Evolutionary conservation across 2,797 vertebrate genomes (phyloP), one percentile per base, ranked within the genome.

Genomic region (Anomalospiza imberbis): DNA sequence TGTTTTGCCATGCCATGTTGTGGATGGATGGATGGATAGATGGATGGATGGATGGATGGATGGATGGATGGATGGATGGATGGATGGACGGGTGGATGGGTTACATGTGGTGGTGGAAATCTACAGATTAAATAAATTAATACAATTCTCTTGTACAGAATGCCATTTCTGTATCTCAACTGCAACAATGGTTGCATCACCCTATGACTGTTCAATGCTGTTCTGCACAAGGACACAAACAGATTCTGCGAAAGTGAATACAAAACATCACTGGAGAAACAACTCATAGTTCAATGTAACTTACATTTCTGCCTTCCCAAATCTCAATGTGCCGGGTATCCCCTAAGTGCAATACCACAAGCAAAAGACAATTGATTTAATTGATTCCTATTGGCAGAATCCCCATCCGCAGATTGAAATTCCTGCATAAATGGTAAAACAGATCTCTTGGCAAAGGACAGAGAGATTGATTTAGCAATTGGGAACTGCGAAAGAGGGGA

Each of bases 371-470:
- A 79, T 55, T 60, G 70, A 34, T 91, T 87, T 91, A 94, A 96
- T 93, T 95, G 88, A 88, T 91, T 96, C 80, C 71, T 73, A 86
- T 44, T 94, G 94, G 63, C 89, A 79, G 66, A 93, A 50, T 81
- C 76, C 45, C 55, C 85, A 74, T 62, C 45, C 53, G 31, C 45
- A 91, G 63, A 92, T 40, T 93, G 79, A 85, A 94, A 86, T 90
- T 84, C 83, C 87, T 82, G 53, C 57, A 54, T 91, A 90, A 96
- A 95, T 70, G 38, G 60, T 91, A 94, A 93, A 96, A 88, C 94
- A 97, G 91, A 95, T 83, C 38, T 88, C 77, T 90, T 94, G 94
- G 92, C 89, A 94, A 88, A 86, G 48, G 60, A 81, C 32, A 74
- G 74, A 88, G 32, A 90, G 70, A 90, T 73, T 93, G 76, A 95